phyloP scores from a whole-genome alignment of 2,113 vertebrate species.

The Fulica atra region DNA sequence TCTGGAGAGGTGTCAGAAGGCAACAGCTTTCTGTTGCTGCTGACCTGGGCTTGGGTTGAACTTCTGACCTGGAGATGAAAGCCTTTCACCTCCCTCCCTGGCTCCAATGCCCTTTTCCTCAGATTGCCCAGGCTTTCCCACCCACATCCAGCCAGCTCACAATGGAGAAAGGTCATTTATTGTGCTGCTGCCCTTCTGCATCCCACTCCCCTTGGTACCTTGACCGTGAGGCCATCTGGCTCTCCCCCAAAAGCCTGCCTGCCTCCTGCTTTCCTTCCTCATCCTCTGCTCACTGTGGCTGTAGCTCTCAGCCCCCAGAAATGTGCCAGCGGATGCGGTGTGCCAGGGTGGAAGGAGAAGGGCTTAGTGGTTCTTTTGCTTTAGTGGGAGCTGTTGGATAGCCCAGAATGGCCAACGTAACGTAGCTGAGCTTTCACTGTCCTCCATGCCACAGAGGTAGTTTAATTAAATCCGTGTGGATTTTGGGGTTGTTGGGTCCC shows the following conservation, averaged over 20 bases:
- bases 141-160: background rate
- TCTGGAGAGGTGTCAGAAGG: conserved; percentile 26
- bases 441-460: background rate
- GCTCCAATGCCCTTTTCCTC: background rate
- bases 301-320: background rate
- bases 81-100: background rate
- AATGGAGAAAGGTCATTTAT: background rate
- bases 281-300: background rate
- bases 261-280: background rate
- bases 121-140: background rate
- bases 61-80: conserved; percentile 43
- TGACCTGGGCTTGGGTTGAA: conserved; percentile 35
- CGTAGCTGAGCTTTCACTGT: rapidly evolving
- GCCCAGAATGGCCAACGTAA: rapidly evolving
- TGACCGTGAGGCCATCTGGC: background rate
- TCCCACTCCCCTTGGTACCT: background rate
- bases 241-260: background rate
- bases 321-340: rapidly evolving
- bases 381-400: background rate
- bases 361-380: background rate
- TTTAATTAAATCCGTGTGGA: background rate
- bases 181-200: background rate
- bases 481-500: background rate
- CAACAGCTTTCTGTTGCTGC: background rate
- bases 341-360: background rate